phyloP scores from a whole-genome alignment of 2,797 vertebrate genomes.

The Chanos chanos region DNA sequence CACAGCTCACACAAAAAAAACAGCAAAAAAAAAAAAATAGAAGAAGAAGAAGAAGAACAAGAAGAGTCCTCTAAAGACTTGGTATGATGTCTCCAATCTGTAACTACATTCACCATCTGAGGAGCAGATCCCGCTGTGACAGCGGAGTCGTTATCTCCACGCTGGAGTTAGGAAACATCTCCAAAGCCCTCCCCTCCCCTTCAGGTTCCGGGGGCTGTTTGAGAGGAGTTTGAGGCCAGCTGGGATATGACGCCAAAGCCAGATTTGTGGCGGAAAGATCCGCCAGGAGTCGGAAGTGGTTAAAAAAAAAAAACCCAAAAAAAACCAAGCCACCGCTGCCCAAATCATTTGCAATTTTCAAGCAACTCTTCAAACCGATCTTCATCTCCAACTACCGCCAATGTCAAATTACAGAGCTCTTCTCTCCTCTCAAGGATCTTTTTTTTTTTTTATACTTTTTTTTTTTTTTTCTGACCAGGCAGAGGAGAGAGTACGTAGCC shows the following conservation, averaged over 20 bases:
- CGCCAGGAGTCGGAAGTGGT: constrained; percentile 54
- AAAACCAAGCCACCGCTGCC: constrained; percentile 45
- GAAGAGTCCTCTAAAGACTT: too few species aligned
- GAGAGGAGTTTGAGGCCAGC: constrained; percentile 24
- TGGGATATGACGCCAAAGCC: constrained; percentile 42
- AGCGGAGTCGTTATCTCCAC: constrained; percentile 11
- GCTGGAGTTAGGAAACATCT: constrained; percentile 23
- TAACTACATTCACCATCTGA: not conserved
- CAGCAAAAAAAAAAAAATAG: not conserved
- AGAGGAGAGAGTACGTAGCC: constrained; percentile 27
- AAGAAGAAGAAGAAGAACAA: not conserved
- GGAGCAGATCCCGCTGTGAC: not conserved
- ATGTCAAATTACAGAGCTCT: constrained; percentile 46
- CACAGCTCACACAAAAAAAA: constrained; percentile 39
- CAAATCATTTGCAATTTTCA: constrained; percentile 51
- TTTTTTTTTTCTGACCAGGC: constrained; percentile 43
- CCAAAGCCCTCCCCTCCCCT: constrained; percentile 27
- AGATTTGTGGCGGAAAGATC: constrained; percentile 48
- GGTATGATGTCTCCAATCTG: too few species aligned
- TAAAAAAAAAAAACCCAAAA: constrained; percentile 44
- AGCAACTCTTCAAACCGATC: constrained; percentile 51
- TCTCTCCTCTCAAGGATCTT: constrained; percentile 32
- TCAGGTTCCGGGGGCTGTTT: constrained; percentile 15
- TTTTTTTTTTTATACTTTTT: too few species aligned
- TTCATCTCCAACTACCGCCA: constrained; percentile 52